These are phyloP conservation scores for Gymnothorax javanicus DNA, from an alignment of 2,797 vertebrate genomes.

Conservation along the genomic window DNA sequence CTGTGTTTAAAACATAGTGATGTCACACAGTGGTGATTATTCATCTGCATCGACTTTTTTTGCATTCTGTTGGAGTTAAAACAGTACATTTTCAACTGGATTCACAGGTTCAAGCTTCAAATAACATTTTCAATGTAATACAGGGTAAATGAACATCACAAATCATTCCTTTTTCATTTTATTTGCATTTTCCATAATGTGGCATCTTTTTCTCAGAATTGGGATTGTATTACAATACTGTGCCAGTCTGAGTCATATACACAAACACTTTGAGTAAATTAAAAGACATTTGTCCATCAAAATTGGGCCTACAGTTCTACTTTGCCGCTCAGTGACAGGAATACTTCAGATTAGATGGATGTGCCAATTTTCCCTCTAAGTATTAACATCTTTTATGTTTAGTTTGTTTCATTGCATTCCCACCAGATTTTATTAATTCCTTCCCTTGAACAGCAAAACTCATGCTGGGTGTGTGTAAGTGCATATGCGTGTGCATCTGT, in stretches of 20 bases:
- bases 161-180: too few species aligned
- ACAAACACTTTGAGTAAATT: conserved; percentile 67
- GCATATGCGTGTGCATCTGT: background rate
- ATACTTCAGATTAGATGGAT: conserved; percentile 72
- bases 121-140: too few species aligned
- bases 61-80: too few species aligned
- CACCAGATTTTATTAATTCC: conserved; percentile 43
- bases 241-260: conserved; percentile 67
- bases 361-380: conserved; percentile 77
- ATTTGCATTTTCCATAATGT: too few species aligned
- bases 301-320: conserved; percentile 61
- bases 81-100: too few species aligned
- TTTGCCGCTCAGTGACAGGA: conserved; percentile 66
- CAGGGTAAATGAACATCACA: too few species aligned
- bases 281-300: conserved; percentile 66
- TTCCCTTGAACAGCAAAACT: conserved; percentile 60
- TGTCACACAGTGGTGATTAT: too few species aligned
- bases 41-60: too few species aligned
- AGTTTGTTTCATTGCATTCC: conserved; percentile 47
- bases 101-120: too few species aligned
- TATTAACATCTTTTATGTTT: conserved; percentile 75
- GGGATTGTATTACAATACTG: conserved; percentile 29
- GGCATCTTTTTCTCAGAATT: too few species aligned
- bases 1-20: too few species aligned
- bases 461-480: conserved; percentile 47